Percentiles rank a stretch among this genome's conserved stretches.
phyloP scores from a whole-genome alignment of 2,797 vertebrate species.

The Gymnocypris eckloni region DNA sequence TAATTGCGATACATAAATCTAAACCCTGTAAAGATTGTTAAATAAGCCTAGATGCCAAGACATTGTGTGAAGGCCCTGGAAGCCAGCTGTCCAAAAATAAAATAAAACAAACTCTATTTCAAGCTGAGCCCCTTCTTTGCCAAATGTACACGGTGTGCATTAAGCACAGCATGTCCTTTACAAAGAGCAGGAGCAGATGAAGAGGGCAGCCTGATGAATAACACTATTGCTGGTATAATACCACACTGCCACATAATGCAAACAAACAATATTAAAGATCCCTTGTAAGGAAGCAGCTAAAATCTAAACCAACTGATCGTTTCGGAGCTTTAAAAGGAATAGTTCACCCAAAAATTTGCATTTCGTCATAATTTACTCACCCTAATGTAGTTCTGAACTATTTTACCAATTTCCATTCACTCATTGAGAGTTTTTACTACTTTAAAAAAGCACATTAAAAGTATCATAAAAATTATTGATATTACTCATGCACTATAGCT shows the following conservation, averaged over 20 bases:
- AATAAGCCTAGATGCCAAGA: conserved; percentile 4
- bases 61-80: not conserved
- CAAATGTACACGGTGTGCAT: conserved; percentile 44
- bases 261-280: not conserved
- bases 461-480: not conserved
- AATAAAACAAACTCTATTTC: conserved; percentile 13
- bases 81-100: not conserved
- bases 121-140: conserved; percentile 36
- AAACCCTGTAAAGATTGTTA: conserved; percentile 43
- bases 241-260: conserved; percentile 20
- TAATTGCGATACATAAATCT: not conserved
- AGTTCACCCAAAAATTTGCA: not conserved
- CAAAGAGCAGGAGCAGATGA: not conserved
- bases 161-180: conserved; percentile 17
- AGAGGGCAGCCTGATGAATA: conserved; percentile 23
- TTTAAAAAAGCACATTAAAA: not conserved
- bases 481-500: not conserved
- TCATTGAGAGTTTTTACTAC: not conserved
- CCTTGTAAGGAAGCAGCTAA: conserved; percentile 12
- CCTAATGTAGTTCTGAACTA: not conserved
- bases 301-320: not conserved
- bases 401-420: not conserved
- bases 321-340: conserved; percentile 3
- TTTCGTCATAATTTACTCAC: not conserved
- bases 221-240: conserved; percentile 70